Conservation (phyloP, 2,113 vertebrate species). For the Aptenodytes patagonicus region DNA sequence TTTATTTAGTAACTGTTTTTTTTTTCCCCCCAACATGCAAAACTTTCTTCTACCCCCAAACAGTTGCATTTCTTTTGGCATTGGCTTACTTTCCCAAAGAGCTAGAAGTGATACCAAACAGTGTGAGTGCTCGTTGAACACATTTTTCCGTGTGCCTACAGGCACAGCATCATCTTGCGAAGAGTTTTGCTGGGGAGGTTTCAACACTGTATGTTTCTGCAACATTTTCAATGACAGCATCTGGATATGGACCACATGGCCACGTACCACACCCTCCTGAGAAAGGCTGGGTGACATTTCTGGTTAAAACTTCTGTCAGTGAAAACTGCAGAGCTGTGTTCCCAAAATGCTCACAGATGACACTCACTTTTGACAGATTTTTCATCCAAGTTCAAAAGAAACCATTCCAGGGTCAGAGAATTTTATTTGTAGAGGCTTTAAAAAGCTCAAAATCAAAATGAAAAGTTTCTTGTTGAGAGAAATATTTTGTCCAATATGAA, state of each 20-base stretch:
- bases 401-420: background rate
- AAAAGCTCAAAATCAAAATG: background rate
- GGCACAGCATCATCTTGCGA: background rate
- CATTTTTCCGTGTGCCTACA: background rate
- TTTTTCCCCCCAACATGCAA: background rate
- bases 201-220: background rate
- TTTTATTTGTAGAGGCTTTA: background rate
- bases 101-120: background rate
- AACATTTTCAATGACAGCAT: background rate
- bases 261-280: background rate
- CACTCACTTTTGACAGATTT: background rate
- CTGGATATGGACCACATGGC: background rate
- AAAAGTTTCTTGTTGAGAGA: background rate
- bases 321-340: background rate
- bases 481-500: background rate
- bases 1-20: background rate
- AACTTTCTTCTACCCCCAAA: background rate
- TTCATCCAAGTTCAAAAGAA: background rate
- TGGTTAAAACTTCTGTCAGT: background rate
- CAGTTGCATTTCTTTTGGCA: background rate
- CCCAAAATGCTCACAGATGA: background rate
- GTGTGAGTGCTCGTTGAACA: background rate
- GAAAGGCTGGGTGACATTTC: background rate
- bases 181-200: background rate
- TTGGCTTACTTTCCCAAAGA: background rate